Evolutionary conservation across 2,113 vertebrate genomes (phyloP).

Genomic region (Pycnonotus jocosus): DNA sequence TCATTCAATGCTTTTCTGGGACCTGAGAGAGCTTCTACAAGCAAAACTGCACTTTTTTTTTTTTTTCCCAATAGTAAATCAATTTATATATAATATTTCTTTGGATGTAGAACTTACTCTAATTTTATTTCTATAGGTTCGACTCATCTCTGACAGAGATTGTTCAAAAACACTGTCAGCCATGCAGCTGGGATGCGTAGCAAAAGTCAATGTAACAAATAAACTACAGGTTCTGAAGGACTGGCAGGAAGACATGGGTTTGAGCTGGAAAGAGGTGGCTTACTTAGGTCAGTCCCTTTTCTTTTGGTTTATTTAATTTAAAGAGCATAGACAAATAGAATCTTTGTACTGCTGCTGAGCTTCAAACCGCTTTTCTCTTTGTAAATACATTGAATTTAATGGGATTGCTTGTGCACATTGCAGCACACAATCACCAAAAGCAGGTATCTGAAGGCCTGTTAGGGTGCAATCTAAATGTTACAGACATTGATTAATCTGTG

Average conservation of each 20-base stretch:
- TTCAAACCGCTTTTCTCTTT: neutral
- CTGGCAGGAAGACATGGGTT: slow-evolving; percentile 63
- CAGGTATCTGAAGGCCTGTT: neutral
- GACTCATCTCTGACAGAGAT: slow-evolving; percentile 75
- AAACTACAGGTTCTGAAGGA: slow-evolving; percentile 67
- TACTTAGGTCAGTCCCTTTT: slow-evolving; percentile 79
- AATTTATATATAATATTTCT: neutral
- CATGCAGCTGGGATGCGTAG: slow-evolving; percentile 71
- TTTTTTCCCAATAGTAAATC: neutral
- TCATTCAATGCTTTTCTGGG: neutral
- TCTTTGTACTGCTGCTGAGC: neutral
- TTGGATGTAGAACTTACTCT: neutral
- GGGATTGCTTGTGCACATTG: neutral
- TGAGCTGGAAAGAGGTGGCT: slow-evolving; percentile 87
- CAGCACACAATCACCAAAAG: neutral
- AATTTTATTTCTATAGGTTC: slow-evolving; percentile 70
- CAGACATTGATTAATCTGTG: neutral
- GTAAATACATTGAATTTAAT: neutral
- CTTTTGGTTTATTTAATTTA: neutral
- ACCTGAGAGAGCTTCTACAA: neutral
- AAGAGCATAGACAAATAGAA: neutral
- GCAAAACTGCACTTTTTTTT: neutral
- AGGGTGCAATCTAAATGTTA: neutral
- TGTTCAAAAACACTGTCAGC: slow-evolving; percentile 69
- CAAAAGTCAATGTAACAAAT: slow-evolving; percentile 58